Conservation (phyloP, 2,113 vertebrate genomes). For the Ochotona curzoniae region DNA sequence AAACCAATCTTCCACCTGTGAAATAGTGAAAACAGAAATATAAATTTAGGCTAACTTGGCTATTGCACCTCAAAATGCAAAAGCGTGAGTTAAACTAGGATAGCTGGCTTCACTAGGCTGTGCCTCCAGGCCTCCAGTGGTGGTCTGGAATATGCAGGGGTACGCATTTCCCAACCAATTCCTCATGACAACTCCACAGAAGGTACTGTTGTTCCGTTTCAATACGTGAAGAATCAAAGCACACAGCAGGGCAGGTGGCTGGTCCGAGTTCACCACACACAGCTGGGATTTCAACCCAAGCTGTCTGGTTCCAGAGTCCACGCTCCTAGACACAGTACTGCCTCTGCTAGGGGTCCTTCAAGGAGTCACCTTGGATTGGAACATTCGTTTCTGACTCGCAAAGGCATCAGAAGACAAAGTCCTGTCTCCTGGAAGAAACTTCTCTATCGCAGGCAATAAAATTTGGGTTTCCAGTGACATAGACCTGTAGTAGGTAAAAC, state of each 20-base stretch:
- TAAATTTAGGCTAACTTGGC: not conserved
- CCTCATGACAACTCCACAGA: not conserved
- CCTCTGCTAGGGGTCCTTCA: not conserved
- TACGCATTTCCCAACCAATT: not conserved
- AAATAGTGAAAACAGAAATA: not conserved
- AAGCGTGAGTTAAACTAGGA: not conserved
- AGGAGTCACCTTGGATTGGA: not conserved
- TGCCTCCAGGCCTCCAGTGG: not conserved
- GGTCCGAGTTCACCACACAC: not conserved
- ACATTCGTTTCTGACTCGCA: not conserved
- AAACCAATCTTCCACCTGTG: not conserved
- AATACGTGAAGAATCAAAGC: conserved; percentile 16
- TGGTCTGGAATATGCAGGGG: not conserved
- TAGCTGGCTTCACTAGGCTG: not conserved
- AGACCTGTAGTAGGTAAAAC: not conserved
- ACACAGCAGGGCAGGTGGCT: not conserved
- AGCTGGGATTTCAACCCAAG: conserved; percentile 2
- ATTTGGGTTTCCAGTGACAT: not conserved
- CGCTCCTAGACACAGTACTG: not conserved
- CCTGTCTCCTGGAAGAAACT: not conserved
- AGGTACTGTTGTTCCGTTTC: not conserved
- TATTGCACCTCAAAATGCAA: not conserved
- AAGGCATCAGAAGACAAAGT: conserved; percentile 10
- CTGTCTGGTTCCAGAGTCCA: not conserved
- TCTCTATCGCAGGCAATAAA: not conserved